phyloP scores from a whole-genome alignment of 2,113 vertebrate species.

The Bagarius yarrelli region DNA sequence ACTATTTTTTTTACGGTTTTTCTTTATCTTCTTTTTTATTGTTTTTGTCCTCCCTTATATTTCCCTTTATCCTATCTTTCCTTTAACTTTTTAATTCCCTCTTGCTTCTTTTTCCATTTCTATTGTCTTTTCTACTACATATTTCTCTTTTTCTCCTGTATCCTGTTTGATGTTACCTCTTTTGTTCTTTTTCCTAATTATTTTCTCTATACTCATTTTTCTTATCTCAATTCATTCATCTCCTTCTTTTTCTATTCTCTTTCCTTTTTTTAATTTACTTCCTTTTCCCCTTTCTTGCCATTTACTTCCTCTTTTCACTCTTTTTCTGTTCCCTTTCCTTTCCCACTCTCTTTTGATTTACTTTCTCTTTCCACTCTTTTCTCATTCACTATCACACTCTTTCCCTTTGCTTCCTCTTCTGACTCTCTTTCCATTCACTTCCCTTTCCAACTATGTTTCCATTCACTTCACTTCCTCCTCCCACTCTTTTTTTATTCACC shows the following conservation, averaged over 20 bases:
- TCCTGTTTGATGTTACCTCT: neutral
- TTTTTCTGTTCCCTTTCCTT: neutral
- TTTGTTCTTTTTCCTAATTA: neutral
- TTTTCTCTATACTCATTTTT: neutral
- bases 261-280: neutral
- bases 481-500: too few species aligned
- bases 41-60: neutral
- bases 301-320: neutral
- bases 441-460: neutral
- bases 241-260: too few species aligned
- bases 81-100: neutral
- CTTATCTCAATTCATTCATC: neutral
- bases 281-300: neutral
- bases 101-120: neutral
- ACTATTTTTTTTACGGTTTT: neutral
- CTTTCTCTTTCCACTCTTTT: neutral
- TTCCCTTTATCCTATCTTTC: neutral
- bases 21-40: neutral
- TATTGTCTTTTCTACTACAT: neutral
- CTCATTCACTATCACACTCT: neutral
- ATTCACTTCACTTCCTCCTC: too few species aligned
- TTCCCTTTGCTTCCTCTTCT: neutral
- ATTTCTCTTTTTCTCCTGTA: neutral
- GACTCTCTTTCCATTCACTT: neutral
- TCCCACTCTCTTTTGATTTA: neutral